These are phyloP conservation scores for Diplogasteroides magnus DNA, from an alignment of 1,140 invertebrate genomes.

Conservation along the genomic window DNA sequence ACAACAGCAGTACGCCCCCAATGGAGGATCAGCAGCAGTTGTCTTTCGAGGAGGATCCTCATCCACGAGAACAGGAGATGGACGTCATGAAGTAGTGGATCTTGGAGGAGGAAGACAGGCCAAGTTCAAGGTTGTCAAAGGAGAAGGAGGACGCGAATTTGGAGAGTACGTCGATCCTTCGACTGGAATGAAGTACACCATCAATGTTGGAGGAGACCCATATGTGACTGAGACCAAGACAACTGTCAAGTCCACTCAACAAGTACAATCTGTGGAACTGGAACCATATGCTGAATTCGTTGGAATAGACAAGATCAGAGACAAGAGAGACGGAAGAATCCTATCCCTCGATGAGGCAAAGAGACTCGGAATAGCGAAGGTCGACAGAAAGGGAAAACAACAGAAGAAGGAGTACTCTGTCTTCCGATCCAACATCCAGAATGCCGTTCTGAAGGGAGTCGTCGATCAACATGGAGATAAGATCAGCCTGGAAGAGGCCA, in stretches of 20 bases:
- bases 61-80: constrained; percentile 16
- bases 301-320: constrained; percentile 52
- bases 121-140: constrained; percentile 39
- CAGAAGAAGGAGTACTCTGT: constrained; percentile 48
- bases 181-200: constrained; percentile 40
- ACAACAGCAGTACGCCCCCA: constrained; percentile 27
- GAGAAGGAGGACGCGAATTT: constrained; percentile 38
- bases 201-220: constrained; percentile 40
- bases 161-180: constrained; percentile 52
- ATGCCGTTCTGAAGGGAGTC: constrained; percentile 52
- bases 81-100: constrained; percentile 35
- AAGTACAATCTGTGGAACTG: constrained; percentile 54
- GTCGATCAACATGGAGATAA: constrained; percentile 42
- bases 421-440: constrained; percentile 53
- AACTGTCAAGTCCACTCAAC: constrained; percentile 47
- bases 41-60: constrained; percentile 5
- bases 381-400: constrained; percentile 55
- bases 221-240: constrained; percentile 54
- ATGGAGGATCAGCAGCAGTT: constrained; percentile 2
- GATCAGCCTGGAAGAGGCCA: constrained; percentile 57
- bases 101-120: constrained; percentile 39
- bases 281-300: constrained; percentile 54
- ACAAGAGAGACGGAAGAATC: constrained; percentile 45
- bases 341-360: constrained; percentile 51
- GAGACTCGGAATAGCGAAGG: constrained; percentile 47